Percentiles rank a stretch among this genome's conserved stretches.
Evolutionary conservation across 2,113 vertebrate genomes (phyloP).

Genomic region (Calyptomena viridis): DNA sequence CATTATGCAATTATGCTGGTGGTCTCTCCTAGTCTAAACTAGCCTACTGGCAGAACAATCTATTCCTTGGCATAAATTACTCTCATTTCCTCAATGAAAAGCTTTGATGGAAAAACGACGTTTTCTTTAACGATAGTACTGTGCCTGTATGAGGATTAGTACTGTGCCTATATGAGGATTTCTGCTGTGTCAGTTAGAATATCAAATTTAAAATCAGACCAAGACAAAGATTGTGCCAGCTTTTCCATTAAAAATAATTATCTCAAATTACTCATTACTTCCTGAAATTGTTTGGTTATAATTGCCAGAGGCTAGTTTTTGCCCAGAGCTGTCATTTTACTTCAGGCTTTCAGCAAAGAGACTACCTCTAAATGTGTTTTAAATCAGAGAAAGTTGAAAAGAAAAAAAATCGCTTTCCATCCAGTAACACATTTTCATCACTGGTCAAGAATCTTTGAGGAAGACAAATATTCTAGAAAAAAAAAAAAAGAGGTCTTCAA

Average conservation of each 20-base stretch:
- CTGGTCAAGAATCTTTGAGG: neutral
- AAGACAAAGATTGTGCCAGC: neutral
- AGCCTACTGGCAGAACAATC: neutral
- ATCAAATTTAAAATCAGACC: neutral
- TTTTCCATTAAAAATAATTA: slow-evolving; percentile 20
- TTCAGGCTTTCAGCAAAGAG: neutral
- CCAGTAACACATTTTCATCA: neutral
- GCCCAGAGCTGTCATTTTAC: neutral
- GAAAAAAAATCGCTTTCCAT: neutral
- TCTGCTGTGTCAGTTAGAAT: slow-evolving; percentile 17
- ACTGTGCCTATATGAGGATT: neutral
- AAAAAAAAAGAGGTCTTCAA: neutral
- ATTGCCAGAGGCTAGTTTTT: neutral
- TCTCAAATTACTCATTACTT: neutral
- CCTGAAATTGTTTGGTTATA: neutral
- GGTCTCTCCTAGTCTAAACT: neutral
- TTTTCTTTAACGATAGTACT: neutral
- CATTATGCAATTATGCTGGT: neutral
- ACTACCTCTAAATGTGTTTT: neutral
- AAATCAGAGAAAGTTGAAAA: neutral
- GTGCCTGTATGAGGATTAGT: neutral
- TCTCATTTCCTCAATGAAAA: neutral
- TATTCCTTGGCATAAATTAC: neutral
- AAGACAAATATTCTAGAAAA: neutral
- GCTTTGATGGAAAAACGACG: neutral